phyloP scores from a whole-genome alignment of 2,888 invertebrate genomes.

The Meghimatium bilineatum region DNA sequence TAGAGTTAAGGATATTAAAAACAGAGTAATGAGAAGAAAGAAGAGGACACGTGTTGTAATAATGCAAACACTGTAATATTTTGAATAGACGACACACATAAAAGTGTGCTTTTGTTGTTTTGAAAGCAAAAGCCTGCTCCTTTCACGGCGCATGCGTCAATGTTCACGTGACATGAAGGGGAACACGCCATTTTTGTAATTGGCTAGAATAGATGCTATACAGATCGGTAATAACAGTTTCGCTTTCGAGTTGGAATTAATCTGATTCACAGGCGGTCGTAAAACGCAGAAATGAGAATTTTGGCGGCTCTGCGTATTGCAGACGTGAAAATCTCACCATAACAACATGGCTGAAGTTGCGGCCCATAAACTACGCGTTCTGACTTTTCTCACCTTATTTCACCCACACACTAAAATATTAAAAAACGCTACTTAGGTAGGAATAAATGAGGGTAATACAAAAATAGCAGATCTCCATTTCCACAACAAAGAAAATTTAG shows the following conservation, averaged over 20 bases:
- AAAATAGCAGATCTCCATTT: background rate
- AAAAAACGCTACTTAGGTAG: background rate
- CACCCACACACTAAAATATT: background rate
- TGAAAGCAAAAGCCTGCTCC: background rate
- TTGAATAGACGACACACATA: background rate
- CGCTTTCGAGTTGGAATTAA: constrained; percentile 28
- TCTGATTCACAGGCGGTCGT: constrained; percentile 31
- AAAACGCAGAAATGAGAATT: constrained; percentile 35
- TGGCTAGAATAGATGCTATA: background rate
- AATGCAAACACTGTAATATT: background rate
- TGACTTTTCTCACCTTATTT: constrained; percentile 9
- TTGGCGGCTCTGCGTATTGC: constrained; percentile 27
- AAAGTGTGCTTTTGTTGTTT: background rate
- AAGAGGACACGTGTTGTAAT: background rate
- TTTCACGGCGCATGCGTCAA: background rate
- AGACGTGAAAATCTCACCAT: constrained; percentile 24
- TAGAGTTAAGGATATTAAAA: too few relatives aligned
- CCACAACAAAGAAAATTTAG: background rate
- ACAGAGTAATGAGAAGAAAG: too few relatives aligned
- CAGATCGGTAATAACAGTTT: background rate
- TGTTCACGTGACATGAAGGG: constrained; percentile 1
- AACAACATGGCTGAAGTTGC: constrained; percentile 13
- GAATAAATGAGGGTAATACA: constrained; percentile 1
- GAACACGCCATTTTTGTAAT: background rate
- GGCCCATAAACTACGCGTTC: constrained; percentile 34